A percentile compares a stretch with the other conserved stretches of the same genome.
These are phyloP conservation scores for Sarotherodon lohbergeri DNA, from an alignment of 2,113 vertebrate genomes.

Conservation along the genomic window DNA sequence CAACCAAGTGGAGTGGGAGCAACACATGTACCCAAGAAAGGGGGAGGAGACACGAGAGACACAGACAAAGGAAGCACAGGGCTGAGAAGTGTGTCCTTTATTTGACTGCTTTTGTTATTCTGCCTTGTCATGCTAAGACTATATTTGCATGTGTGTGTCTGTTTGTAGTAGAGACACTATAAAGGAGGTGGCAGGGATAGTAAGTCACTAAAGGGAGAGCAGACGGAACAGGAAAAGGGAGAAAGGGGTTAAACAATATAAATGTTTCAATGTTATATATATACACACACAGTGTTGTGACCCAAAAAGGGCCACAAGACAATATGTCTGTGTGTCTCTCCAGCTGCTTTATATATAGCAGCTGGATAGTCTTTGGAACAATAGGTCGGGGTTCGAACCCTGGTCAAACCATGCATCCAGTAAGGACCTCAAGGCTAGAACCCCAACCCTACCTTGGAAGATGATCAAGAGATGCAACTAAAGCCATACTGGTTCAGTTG, in stretches of 20 bases:
- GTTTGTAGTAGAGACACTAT: neutral
- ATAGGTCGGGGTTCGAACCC: neutral
- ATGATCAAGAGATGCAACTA: neutral
- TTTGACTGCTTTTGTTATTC: constrained; percentile 56
- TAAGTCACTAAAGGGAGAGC: constrained; percentile 23
- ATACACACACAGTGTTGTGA: rapidly evolving
- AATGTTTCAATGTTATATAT: neutral
- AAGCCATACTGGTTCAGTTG: neutral
- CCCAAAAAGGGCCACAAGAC: neutral
- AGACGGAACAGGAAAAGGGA: neutral
- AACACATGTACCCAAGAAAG: constrained; percentile 47
- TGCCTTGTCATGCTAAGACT: constrained; percentile 50
- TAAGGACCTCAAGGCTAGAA: neutral
- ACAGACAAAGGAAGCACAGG: constrained; percentile 48
- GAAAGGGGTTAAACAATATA: neutral
- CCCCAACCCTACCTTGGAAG: neutral
- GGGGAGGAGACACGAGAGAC: constrained; percentile 19
- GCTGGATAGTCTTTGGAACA: neutral
- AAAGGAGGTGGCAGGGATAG: constrained; percentile 17
- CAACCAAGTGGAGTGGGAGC: constrained; percentile 26
- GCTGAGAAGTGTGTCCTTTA: constrained; percentile 63
- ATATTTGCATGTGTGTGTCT: constrained; percentile 56
- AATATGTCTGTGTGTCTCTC: neutral
- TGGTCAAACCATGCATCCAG: neutral
- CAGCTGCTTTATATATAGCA: neutral